phyloP scores from a whole-genome alignment of 1,140 invertebrate species.

The Ostrea edulis region DNA sequence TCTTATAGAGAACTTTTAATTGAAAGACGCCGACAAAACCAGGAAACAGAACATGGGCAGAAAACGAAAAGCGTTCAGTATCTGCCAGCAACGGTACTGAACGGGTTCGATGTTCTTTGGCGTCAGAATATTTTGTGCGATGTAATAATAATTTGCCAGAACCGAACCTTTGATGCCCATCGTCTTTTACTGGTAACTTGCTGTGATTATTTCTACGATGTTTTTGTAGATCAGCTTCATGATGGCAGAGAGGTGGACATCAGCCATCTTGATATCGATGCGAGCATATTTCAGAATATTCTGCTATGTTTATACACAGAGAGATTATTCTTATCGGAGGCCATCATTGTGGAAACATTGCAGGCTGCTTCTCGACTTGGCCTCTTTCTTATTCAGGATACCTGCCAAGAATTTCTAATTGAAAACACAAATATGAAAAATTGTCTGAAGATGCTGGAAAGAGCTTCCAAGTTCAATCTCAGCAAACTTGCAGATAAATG shows the following conservation, averaged over 20 bases:
- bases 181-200: conserved; percentile 63
- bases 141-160: conserved; percentile 55
- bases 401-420: conserved; percentile 64
- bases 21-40: conserved; percentile 2
- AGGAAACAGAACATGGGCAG: not conserved
- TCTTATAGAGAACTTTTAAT: not conserved
- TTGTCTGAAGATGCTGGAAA: conserved; percentile 61
- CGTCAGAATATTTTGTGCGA: conserved; percentile 66
- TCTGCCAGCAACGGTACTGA: conserved; percentile 60
- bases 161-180: conserved; percentile 58
- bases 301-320: conserved; percentile 66
- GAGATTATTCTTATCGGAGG: conserved; percentile 55
- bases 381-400: conserved; percentile 62
- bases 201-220: conserved; percentile 68
- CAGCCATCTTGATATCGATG: conserved; percentile 42
- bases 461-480: conserved; percentile 58
- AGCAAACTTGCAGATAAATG: conserved; percentile 53
- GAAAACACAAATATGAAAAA: conserved; percentile 59
- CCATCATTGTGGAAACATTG: conserved; percentile 58
- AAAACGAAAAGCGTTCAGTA: conserved; percentile 55
- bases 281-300: conserved; percentile 53
- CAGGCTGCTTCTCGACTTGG: conserved; percentile 56
- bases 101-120: conserved; percentile 67
- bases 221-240: conserved; percentile 57
- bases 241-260: not conserved